Evolutionary conservation across 2,797 vertebrate species (phyloP).

Genomic region (Morelia viridis): DNA sequence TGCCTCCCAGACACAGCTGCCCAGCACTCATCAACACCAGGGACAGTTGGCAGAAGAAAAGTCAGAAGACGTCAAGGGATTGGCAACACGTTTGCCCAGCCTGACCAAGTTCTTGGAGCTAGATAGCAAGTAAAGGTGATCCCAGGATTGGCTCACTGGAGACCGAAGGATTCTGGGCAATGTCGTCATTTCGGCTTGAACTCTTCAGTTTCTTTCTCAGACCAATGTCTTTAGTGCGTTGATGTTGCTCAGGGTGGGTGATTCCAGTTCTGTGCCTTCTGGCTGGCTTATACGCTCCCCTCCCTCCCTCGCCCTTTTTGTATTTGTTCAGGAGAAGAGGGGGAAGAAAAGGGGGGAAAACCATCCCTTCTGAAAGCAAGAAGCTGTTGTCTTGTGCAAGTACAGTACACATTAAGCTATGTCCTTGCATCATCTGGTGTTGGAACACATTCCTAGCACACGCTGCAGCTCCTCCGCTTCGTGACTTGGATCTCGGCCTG

Average conservation of each 20-base stretch:
- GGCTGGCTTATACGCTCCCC: neutral
- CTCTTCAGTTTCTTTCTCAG: neutral
- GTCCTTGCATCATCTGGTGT: constrained; percentile 6
- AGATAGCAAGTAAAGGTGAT: neutral
- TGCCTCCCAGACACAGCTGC: neutral
- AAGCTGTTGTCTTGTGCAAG: neutral
- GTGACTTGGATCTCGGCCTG: constrained; percentile 16
- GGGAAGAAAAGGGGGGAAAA: too few relatives aligned
- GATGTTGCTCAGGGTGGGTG: too few relatives aligned
- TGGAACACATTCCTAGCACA: neutral
- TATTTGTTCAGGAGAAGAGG: neutral
- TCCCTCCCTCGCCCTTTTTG: neutral
- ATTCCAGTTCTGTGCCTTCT: neutral
- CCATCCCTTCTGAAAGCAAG: neutral
- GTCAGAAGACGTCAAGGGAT: too few relatives aligned
- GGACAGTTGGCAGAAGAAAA: neutral
- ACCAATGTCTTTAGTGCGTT: neutral
- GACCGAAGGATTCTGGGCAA: neutral
- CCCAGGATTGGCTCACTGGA: neutral
- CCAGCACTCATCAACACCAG: neutral
- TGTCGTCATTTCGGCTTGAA: neutral
- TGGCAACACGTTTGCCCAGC: too few relatives aligned
- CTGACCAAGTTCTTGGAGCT: neutral
- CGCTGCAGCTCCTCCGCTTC: neutral
- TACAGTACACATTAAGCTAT: neutral